A percentile compares a stretch with the other conserved stretches of the same genome.
These are phyloP conservation scores for Alligator sinensis DNA, from an alignment of 2,113 vertebrate genomes.

Conservation along the genomic window DNA sequence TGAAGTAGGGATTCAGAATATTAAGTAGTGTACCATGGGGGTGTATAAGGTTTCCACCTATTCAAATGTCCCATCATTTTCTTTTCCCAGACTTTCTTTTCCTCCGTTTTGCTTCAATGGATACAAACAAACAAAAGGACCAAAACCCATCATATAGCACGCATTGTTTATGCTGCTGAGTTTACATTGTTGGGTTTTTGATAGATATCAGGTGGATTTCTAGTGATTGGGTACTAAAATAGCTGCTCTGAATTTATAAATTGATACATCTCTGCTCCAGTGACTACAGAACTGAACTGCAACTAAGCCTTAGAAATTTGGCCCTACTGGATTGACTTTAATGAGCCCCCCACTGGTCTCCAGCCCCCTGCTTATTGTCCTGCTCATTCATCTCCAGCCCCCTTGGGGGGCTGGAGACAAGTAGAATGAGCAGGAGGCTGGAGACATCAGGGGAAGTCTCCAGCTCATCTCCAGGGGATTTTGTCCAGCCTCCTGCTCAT, in stretches of 20 bases:
- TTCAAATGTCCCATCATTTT: slow-evolving; percentile 46
- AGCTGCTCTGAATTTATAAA: background rate
- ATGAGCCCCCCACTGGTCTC: background rate
- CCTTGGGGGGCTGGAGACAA: no score
- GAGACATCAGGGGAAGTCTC: no score
- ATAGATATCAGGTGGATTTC: no score
- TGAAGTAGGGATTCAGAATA: slow-evolving; percentile 55
- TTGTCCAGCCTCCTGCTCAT: no score
- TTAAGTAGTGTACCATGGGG: slow-evolving; percentile 44
- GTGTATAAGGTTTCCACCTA: slow-evolving; percentile 66
- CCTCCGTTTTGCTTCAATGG: slow-evolving; percentile 41
- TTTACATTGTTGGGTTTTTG: background rate
- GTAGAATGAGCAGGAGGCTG: no score
- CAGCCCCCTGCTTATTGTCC: no score
- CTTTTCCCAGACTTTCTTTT: slow-evolving; percentile 7
- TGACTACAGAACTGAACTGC: background rate
- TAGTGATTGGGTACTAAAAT: no score
- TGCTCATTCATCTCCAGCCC: no score
- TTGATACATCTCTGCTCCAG: background rate
- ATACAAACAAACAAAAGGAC: background rate
- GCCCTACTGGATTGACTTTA: background rate
- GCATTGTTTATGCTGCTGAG: background rate
- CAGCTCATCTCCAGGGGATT: no score
- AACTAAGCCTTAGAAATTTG: background rate
- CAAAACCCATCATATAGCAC: background rate